A percentile compares a stretch with the other conserved stretches of the same genome.
phyloP scores from a whole-genome alignment of 30 jellyfish, hydroid and myxozoan genomes.

The Nemopilema nomurai region DNA sequence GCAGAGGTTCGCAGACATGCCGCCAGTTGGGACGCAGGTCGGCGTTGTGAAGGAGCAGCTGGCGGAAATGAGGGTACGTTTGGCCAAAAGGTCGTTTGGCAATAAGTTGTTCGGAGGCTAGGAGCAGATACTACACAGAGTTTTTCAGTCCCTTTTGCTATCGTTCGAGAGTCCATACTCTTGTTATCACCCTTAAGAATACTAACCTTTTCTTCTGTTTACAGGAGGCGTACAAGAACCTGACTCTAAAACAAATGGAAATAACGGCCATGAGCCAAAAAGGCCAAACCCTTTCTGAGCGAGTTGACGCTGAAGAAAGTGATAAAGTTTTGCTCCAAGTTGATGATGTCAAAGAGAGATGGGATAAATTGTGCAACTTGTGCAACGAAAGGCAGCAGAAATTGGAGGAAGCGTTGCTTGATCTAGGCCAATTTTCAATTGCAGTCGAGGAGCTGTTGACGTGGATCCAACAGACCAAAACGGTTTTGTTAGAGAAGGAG shows the following conservation, averaged over 20 bases:
- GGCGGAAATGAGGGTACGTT: constrained; percentile 67
- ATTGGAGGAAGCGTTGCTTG: constrained; percentile 85
- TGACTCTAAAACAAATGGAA: constrained; percentile 76
- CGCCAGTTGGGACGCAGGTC: constrained; percentile 66
- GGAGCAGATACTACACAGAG: background rate
- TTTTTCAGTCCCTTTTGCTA: too few species aligned
- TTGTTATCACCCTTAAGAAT: too few species aligned
- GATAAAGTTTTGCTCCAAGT: constrained; percentile 69
- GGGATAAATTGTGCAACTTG: constrained; percentile 80
- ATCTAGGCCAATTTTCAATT: constrained; percentile 88
- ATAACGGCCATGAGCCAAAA: constrained; percentile 81
- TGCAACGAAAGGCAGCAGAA: constrained; percentile 80
- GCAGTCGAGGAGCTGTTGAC: constrained; percentile 92
- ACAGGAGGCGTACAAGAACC: constrained; percentile 68
- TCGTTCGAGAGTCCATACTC: too few species aligned
- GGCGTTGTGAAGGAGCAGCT: constrained; percentile 77
- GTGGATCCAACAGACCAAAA: constrained; percentile 87
- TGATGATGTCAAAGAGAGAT: constrained; percentile 71
- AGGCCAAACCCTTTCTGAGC: constrained; percentile 82
- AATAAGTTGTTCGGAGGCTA: background rate
- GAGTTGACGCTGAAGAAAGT: constrained; percentile 80
- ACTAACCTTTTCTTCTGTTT: background rate
- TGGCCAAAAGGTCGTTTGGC: background rate
- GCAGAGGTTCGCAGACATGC: constrained; percentile 43
- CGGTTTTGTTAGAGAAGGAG: constrained; percentile 58